A percentile compares a stretch with the other conserved stretches of the same genome.
Conservation (phyloP, 2,113 vertebrate genomes). For the Poicephalus meyeri region DNA sequence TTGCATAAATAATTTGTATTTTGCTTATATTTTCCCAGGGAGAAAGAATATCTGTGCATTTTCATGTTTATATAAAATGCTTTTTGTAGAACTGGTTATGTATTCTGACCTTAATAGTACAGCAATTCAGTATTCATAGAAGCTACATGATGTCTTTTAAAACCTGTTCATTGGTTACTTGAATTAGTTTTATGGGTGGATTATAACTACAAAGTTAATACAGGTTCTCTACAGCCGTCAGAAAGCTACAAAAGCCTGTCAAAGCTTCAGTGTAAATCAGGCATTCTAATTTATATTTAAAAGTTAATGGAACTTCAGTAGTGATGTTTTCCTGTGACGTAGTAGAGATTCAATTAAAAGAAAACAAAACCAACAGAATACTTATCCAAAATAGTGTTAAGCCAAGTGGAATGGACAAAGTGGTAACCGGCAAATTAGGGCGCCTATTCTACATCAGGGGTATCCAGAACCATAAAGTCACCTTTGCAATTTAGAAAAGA, state of each 20-base stretch:
- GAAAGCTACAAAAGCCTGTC: background rate
- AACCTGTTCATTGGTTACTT: background rate
- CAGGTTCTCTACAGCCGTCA: background rate
- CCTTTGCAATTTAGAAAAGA: background rate
- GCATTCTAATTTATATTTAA: background rate
- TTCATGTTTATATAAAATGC: background rate
- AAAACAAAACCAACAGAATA: background rate
- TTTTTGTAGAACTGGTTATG: background rate
- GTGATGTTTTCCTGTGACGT: background rate
- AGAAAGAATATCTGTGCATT: background rate
- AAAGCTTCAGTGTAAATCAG: background rate
- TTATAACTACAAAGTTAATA: background rate
- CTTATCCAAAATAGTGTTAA: background rate
- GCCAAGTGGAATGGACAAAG: background rate
- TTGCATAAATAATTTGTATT: background rate
- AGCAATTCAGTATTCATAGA: background rate
- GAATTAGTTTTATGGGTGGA: background rate
- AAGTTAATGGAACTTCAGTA: background rate
- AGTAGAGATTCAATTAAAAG: background rate
- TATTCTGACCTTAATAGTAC: background rate
- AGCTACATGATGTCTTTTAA: background rate
- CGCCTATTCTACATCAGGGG: background rate
- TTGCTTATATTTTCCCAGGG: background rate
- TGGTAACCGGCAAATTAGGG: background rate
- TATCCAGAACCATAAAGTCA: background rate